Evolutionary conservation across 1,140 invertebrate genomes (phyloP).

Genomic region (Pemphigus obesinymphae): DNA sequence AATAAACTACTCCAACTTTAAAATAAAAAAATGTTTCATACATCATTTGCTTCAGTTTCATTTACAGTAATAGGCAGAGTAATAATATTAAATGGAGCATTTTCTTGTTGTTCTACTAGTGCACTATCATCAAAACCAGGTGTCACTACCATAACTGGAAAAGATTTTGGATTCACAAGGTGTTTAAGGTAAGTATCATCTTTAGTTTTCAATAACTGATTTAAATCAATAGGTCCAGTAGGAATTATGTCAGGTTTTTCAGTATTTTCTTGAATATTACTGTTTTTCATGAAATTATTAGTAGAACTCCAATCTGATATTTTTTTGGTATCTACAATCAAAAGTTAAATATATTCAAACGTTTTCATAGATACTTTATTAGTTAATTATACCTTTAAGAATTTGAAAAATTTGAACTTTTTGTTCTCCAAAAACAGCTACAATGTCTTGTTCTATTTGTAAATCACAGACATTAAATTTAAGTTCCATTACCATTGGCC

Average conservation of each 20-base stretch:
- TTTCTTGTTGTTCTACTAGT: constrained; percentile 14
- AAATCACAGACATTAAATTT: constrained; percentile 55
- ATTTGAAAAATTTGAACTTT: constrained; percentile 52
- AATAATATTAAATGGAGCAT: constrained; percentile 44
- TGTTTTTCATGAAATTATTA: background rate
- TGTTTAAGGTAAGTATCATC: background rate
- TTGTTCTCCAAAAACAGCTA: constrained; percentile 55
- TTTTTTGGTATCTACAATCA: constrained; percentile 2
- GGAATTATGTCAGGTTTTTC: background rate
- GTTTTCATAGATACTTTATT: background rate
- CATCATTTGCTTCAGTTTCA: constrained; percentile 48
- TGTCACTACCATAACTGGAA: constrained; percentile 19
- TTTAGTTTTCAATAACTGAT: constrained; percentile 16
- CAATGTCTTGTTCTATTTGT: constrained; percentile 58
- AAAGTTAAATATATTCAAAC: background rate
- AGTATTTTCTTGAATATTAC: background rate
- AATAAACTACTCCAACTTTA: background rate
- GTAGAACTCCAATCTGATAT: constrained; percentile 17
- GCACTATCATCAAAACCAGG: constrained; percentile 21
- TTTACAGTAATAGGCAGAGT: constrained; percentile 50
- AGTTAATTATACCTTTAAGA: constrained; percentile 45
- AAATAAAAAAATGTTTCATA: background rate
- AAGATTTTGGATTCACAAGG: constrained; percentile 10
- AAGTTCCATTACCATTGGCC: constrained; percentile 53
- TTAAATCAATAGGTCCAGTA: constrained; percentile 3